A percentile compares a stretch with the other conserved stretches of the same genome.
Conservation (phyloP, 2,797 vertebrate genomes). For the Furcifer pardalis region DNA sequence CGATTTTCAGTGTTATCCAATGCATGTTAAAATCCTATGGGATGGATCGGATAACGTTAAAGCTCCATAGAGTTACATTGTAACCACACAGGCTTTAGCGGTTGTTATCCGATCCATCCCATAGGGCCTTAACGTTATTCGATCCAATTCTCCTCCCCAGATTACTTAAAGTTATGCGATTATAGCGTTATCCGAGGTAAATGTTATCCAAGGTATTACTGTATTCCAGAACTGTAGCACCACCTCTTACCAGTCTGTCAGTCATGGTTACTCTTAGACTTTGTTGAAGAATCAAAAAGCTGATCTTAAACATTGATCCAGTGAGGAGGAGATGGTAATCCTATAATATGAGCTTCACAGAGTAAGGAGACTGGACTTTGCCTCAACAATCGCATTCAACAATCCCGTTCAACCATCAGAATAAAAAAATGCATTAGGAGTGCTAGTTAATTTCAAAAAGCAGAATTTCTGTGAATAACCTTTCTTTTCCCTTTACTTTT, state of each 20-base stretch:
- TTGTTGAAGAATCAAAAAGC: background rate
- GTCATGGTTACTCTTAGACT: background rate
- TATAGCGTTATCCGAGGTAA: too few relatives aligned
- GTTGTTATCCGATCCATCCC: too few relatives aligned
- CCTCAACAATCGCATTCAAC: background rate
- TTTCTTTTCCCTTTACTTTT: conserved; percentile 19
- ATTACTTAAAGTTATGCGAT: too few relatives aligned
- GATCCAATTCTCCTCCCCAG: too few relatives aligned
- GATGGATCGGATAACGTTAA: too few relatives aligned
- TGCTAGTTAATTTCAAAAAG: background rate
- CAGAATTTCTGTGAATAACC: conserved; percentile 23
- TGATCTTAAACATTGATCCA: background rate
- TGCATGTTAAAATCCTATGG: too few relatives aligned
- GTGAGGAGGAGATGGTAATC: background rate
- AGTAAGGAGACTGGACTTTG: background rate
- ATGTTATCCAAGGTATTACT: too few relatives aligned
- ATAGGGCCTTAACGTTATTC: too few relatives aligned
- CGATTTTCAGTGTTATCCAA: too few relatives aligned
- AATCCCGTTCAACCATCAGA: background rate
- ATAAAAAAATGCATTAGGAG: too few relatives aligned
- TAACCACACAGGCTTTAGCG: too few relatives aligned
- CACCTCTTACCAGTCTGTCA: background rate
- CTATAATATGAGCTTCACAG: background rate
- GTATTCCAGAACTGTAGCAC: background rate
- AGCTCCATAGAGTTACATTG: too few relatives aligned